Evolutionary conservation across 1,140 invertebrate genomes (phyloP), one percentile per base, ranked within the genome.

Genomic region (Drosophila teissieri): DNA sequence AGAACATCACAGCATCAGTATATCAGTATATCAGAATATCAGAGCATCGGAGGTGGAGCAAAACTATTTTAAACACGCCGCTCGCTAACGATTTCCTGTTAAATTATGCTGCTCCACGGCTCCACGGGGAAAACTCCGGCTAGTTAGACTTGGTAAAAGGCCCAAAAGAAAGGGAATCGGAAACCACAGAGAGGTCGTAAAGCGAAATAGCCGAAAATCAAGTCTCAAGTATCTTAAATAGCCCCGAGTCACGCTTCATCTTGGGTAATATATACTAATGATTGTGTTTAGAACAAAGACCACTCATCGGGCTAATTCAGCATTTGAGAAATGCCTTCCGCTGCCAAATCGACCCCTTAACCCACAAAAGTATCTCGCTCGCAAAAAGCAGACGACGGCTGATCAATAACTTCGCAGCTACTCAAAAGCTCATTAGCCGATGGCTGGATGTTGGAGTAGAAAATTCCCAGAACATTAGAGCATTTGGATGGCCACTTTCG

Each of bases 31-130:
- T 19, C 19, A 19, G 19, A 19, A 19, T 19, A 27, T 27, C 6
- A 12, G 54, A 36, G 39, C 53, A 36, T 34, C 31, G 54, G 36
- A 42, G 60, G 60, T 15, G 48, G 17, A 37, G 54, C 31, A 10
- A 24, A 74, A 78, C 67, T 79, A 88, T 88, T 88, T 82, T 80
- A 77, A 81, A 76, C 74, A 68, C 61, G 36, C 49, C 56, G 44
- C 57, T 62, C 42, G 65, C 56, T 78, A 84, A 89, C 82, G 84
- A 89, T 90, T 89, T 89, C 84, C 84, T 84, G 85, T 72, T 84
- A 89, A 89, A 74, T 69, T 80, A 68, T 79, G 85, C 84, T 73
- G 85, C n/a, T n/a, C n/a, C n/a, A n/a, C 85, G 24, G 27, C 48
- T 65, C 74, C 58, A 80, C 79, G 74, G 62, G 64, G 57, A 70